Evolutionary conservation across 2,888 invertebrate species (phyloP).

Genomic region (Torymus tubicola): DNA sequence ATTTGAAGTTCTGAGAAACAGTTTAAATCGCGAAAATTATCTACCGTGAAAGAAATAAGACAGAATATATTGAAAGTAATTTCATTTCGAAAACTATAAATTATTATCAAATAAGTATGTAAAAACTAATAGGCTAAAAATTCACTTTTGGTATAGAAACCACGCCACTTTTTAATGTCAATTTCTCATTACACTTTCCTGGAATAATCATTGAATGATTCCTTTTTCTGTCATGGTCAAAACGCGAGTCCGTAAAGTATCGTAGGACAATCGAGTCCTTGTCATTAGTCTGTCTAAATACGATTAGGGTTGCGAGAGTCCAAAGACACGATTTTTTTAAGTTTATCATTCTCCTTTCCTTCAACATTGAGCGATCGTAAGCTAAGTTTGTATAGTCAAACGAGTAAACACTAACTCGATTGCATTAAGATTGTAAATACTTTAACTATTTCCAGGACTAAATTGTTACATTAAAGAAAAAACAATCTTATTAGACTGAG

Average conservation of each 20-base stretch:
- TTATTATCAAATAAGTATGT: no score
- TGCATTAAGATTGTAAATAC: conserved; percentile 49
- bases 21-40: no score
- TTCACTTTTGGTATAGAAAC: no score
- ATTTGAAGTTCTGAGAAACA: no score
- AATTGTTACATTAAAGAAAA: conserved; percentile 37
- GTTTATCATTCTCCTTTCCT: not conserved
- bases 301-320: not conserved
- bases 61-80: no score
- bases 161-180: conserved; percentile 14
- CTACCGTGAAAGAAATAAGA: no score
- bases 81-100: no score
- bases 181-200: conserved; percentile 7
- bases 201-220: not conserved
- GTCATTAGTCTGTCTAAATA: conserved; percentile 33
- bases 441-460: conserved; percentile 26
- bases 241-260: not conserved
- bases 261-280: conserved; percentile 14
- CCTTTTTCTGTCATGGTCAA: not conserved
- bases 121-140: no score
- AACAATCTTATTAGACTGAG: conserved; percentile 54
- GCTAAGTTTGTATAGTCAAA: conserved; percentile 3
- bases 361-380: conserved; percentile 1
- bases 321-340: not conserved
- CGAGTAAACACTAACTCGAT: not conserved